Evolutionary conservation across 1,140 invertebrate genomes (phyloP), one percentile per base, ranked within the genome.

Genomic region (Bombus huntii): DNA sequence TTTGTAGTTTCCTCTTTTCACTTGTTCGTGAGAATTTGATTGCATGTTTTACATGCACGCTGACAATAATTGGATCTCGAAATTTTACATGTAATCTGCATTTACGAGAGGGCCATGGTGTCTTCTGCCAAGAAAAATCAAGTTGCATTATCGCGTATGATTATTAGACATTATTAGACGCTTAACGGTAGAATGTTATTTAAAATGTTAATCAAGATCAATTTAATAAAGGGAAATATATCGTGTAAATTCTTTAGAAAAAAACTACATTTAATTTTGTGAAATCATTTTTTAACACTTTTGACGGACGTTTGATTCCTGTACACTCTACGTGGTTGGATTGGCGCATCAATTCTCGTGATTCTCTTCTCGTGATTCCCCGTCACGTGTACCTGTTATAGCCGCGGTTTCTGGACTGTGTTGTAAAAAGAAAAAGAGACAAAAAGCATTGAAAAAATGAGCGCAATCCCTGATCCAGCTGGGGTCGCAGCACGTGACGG

Each of bases 401-500:
- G 22, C 47, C 39, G 44, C 47, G 31, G 68, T 87, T 89, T 83
- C 76, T 37, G 57, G 6, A 13, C 15, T 8, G 37, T 44, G 76
- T 15, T 75, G 39, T 34, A 79, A 31, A 44, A 72, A 44, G 2
- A 65, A 37, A 78, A 85, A 87, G 68, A 76, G 81, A 86, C 18
- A 9, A 37, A 81, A 87, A 73, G 77, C 18, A 66, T 62, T 6
- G 28, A 76, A n/a, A 85, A 77, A 77, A 72, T 39, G 68, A 73
- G 42, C 79, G 47, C 74, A 68, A 74, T 39, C 68, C 47, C 62
- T 34, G 83, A 71, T 90, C 89, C 88, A 87, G 88, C 82, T 86
- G 79, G 78, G 57, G 39, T 78, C 78, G n/a, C 47, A 88, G 89
- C 92, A 92, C 92, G 92, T 93, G 92, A 93, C 92, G 91, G 91